phyloP scores from a whole-genome alignment of 2,113 vertebrate genomes.

The Danionella cerebrum region DNA sequence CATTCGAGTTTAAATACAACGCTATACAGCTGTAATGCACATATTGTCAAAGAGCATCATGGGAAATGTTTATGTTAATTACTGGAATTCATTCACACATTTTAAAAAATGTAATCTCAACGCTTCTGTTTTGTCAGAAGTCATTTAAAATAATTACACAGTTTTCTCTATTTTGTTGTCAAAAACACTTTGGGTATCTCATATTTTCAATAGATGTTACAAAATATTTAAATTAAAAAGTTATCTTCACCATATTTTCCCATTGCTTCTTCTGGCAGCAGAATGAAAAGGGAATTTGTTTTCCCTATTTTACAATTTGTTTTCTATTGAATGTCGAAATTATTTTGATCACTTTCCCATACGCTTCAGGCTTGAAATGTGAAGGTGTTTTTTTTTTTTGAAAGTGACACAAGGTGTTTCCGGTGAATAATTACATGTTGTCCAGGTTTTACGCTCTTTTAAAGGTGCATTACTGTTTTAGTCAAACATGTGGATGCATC shows the following conservation, averaged over 20 bases:
- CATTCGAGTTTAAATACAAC: neutral
- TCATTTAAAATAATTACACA: conserved; percentile 2
- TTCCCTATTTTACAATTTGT: too few species aligned
- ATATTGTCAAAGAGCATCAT: neutral
- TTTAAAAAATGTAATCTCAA: conserved; percentile 12
- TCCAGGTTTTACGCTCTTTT: too few species aligned
- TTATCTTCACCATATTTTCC: conserved; percentile 60
- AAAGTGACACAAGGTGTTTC: too few species aligned
- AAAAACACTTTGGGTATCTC: neutral
- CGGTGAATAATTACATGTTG: too few species aligned
- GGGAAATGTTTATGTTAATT: conserved; percentile 26
- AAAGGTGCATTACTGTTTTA: too few species aligned
- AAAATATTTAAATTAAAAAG: too few species aligned
- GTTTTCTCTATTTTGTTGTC: conserved; percentile 21
- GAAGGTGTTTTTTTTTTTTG: too few species aligned
- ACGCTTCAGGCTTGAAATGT: too few species aligned
- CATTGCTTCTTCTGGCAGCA: conserved; percentile 48
- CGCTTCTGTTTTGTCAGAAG: conserved; percentile 12
- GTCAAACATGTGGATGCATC: too few species aligned
- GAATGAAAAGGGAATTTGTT: conserved; percentile 48
- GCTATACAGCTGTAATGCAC: neutral
- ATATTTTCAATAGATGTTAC: too few species aligned
- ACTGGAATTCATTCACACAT: conserved; percentile 1
- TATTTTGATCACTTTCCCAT: too few species aligned
- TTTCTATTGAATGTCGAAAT: too few species aligned